Percentiles rank a stretch among this genome's conserved stretches.
These are phyloP conservation scores for Eurystomus glaucurus DNA, from an alignment of 2,797 vertebrate species.

Conservation along the genomic window DNA sequence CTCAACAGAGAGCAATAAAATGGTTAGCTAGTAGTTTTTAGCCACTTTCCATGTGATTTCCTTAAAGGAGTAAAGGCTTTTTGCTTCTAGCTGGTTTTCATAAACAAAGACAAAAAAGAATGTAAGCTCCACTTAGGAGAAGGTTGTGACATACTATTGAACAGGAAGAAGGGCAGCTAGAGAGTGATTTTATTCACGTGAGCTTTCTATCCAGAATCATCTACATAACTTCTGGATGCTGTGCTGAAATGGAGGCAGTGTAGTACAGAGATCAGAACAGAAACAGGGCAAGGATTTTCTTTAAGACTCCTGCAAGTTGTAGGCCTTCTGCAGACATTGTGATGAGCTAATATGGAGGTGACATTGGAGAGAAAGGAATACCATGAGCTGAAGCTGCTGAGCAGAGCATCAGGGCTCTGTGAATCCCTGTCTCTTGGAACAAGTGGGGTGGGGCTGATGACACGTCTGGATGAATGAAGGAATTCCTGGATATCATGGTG, in stretches of 20 bases:
- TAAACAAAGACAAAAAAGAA: not conserved
- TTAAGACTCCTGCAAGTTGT: not conserved
- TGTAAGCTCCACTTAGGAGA: not conserved
- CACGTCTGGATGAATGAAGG: not conserved
- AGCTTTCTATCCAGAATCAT: not conserved
- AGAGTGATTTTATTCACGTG: not conserved
- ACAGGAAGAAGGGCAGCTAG: not conserved
- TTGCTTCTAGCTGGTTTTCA: not conserved
- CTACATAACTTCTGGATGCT: not conserved
- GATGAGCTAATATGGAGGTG: not conserved
- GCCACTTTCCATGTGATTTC: not conserved
- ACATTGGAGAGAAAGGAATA: not conserved
- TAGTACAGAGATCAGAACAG: not conserved
- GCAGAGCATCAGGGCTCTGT: not conserved
- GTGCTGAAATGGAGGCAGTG: not conserved
- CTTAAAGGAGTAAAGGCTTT: not conserved
- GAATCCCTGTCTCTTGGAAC: not conserved
- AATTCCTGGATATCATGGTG: not conserved
- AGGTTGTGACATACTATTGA: not conserved
- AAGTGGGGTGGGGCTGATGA: fast-evolving
- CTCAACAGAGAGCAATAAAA: not conserved
- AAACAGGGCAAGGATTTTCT: not conserved
- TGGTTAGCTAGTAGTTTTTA: not conserved
- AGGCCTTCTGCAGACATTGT: not conserved
- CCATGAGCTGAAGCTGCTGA: not conserved